Base-by-base conservation (phyloP, 2,888 invertebrate species). In the Ochropleura plecta region DNA sequence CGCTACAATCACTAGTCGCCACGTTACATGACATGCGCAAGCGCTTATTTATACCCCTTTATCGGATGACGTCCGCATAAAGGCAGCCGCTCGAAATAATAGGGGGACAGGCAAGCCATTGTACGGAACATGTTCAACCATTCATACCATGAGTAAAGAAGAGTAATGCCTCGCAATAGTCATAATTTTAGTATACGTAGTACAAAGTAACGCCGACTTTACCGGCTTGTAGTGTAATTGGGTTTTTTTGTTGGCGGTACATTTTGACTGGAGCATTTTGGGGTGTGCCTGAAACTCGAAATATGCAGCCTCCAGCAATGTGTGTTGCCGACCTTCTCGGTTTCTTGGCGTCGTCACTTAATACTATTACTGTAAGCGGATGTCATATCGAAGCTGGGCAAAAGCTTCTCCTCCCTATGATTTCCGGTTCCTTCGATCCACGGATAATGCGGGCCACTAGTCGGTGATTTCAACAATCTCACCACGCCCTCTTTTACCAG, bases 1-100 rank as follows among this genome's bases (percentile, higher is more conserved):
- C 88, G 69, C 79, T 73, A 81, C 87, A 85, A 87, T 87, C 88
- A 88, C 87, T 88, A 90, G 87, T 84, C 88, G 85, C 89, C 86
- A 87, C 88, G 83, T 86, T 90, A 93, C 93, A 94, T 92, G 94
- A 93, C 93, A 91, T 92, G 90, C 89, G 91, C 90, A 86, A 83
- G 87, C 89, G 91, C 88, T 93, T 93, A 93, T 94, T 93, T 93
- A 92, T 92, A 92, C 88, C 88, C 87, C 91, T 92, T 92, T 92
- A 91, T 91, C 91, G 91, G 90, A 90, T 93, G 93, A 92, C 91
- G 91, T 92, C 88, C 85, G 88, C 88, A 91, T 91, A 92, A 92
- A 92, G 93, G 90, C 81, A 88, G 92, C 94, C 93, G 93, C 92
- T 89, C 89, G 92, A 92, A 93, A 92, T 94, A 94, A 94, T 94